A percentile compares a stretch with the other conserved stretches of the same genome.
Evolutionary conservation across 2,113 vertebrate species (phyloP).

Genomic region (Lampris megalopsis): DNA sequence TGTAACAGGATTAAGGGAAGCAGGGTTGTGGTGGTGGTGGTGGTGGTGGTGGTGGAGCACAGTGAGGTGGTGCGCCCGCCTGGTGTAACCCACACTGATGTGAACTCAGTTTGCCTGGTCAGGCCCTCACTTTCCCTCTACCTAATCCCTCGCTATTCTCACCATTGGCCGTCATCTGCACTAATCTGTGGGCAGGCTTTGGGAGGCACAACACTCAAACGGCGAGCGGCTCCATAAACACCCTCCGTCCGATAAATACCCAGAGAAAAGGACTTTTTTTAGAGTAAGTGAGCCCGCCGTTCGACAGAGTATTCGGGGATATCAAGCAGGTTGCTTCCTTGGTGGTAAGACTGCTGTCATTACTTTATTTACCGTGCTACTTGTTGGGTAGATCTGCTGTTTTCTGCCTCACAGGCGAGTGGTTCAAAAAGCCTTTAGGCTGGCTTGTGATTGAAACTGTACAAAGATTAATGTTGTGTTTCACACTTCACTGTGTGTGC

Average conservation of each 20-base stretch:
- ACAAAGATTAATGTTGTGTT: neutral
- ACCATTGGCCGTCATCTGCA: conserved; percentile 45
- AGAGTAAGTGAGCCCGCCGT: neutral
- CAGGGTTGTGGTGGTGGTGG: neutral
- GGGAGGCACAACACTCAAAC: conserved; percentile 11
- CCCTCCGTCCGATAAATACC: neutral
- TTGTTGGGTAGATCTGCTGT: too few relatives aligned
- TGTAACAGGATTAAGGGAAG: conserved; percentile 75
- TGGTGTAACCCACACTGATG: conserved; percentile 61
- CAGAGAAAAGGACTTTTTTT: neutral
- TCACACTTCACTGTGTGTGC: neutral
- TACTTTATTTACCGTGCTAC: too few relatives aligned
- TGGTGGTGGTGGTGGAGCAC: neutral
- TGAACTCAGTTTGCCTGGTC: conserved; percentile 69
- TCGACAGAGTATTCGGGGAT: conserved; percentile 11
- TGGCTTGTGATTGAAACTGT: neutral
- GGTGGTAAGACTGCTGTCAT: conserved; percentile 37
- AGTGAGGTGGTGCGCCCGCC: conserved; percentile 57
- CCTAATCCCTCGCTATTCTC: conserved; percentile 77
- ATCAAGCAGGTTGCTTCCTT: neutral
- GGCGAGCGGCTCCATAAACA: conserved; percentile 16
- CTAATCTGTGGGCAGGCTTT: conserved; percentile 69
- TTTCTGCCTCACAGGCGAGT: neutral
- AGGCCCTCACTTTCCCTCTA: conserved; percentile 48
- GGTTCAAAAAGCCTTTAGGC: neutral